Evolutionary conservation across 2,113 vertebrate species (phyloP).

Genomic region (Chaetodon trifascialis): DNA sequence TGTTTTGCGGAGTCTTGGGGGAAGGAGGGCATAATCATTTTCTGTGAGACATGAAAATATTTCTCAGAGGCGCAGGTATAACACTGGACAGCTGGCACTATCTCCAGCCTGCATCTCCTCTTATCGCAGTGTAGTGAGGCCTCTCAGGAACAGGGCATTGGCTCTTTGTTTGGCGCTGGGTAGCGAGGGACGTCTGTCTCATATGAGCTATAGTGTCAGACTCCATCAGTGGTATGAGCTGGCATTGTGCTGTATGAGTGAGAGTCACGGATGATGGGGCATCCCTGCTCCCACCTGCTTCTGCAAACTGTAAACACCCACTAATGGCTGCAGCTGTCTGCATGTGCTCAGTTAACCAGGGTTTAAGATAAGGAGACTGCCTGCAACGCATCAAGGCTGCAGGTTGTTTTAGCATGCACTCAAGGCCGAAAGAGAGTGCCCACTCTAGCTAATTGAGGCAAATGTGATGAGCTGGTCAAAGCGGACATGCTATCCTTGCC

Average conservation of each 20-base stretch:
- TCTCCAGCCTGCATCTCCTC: constrained; percentile 48
- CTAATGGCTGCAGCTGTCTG: constrained; percentile 66
- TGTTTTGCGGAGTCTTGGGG: constrained; percentile 49
- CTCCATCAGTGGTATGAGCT: constrained; percentile 45
- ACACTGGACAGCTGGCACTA: constrained; percentile 26
- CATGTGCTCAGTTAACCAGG: constrained; percentile 67
- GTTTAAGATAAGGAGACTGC: constrained; percentile 56
- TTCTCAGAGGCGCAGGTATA: constrained; percentile 34
- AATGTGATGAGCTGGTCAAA: constrained; percentile 75
- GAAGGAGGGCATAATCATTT: constrained; percentile 47
- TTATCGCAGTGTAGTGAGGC: constrained; percentile 29
- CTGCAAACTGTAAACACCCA: constrained; percentile 57
- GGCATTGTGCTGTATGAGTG: constrained; percentile 22
- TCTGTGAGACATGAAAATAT: constrained; percentile 55
- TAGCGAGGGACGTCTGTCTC: constrained; percentile 23
- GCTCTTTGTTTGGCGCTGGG: constrained; percentile 37
- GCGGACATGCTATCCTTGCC: constrained; percentile 28
- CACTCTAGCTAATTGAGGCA: constrained; percentile 76
- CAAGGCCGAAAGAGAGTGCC: constrained; percentile 65
- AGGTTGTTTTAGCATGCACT: constrained; percentile 69
- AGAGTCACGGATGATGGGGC: constrained; percentile 40
- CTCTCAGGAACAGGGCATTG: constrained; percentile 32
- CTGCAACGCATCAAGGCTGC: constrained; percentile 61
- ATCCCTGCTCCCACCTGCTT: constrained; percentile 59
- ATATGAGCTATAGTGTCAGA: constrained; percentile 21